Evolutionary conservation across 2,888 invertebrate species (phyloP).

Genomic region (Drosophila recens): DNA sequence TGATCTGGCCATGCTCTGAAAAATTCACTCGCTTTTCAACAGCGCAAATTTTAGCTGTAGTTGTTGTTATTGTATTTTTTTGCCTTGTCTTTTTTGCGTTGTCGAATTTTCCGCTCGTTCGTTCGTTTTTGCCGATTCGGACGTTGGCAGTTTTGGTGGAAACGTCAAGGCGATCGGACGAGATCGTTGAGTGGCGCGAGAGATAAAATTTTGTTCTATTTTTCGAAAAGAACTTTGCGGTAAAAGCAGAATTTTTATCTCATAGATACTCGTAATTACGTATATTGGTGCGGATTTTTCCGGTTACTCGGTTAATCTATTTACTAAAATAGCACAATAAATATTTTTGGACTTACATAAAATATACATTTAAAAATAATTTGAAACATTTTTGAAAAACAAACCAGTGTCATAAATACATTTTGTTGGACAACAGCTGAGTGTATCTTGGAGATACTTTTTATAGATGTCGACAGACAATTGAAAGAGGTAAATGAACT

Average conservation of each 20-base stretch:
- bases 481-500: conserved; percentile 62
- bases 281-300: conserved; percentile 52
- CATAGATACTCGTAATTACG: conserved; percentile 37
- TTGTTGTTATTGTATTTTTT: conserved; percentile 3
- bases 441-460: conserved; percentile 14
- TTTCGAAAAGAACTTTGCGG: conserved; percentile 34
- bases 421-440: conserved; percentile 21
- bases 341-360: conserved; percentile 10
- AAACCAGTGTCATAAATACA: conserved; percentile 15
- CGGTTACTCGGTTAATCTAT: conserved; percentile 33
- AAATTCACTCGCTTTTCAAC: conserved; percentile 36
- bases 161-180: conserved; percentile 75
- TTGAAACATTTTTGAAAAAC: conserved; percentile 11
- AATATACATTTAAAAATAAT: conserved; percentile 11
- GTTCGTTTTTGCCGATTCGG: conserved; percentile 28
- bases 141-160: conserved; percentile 67
- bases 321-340: conserved; percentile 18
- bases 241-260: conserved; percentile 39
- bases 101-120: conserved; percentile 54
- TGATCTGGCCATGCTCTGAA: conserved; percentile 31
- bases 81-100: conserved; percentile 18
- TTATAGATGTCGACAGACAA: conserved; percentile 23
- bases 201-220: conserved; percentile 15
- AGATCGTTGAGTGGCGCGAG: conserved; percentile 34
- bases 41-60: conserved; percentile 31